Base-by-base conservation (phyloP, 2,797 vertebrate species). In the Smutsia temminckii region DNA sequence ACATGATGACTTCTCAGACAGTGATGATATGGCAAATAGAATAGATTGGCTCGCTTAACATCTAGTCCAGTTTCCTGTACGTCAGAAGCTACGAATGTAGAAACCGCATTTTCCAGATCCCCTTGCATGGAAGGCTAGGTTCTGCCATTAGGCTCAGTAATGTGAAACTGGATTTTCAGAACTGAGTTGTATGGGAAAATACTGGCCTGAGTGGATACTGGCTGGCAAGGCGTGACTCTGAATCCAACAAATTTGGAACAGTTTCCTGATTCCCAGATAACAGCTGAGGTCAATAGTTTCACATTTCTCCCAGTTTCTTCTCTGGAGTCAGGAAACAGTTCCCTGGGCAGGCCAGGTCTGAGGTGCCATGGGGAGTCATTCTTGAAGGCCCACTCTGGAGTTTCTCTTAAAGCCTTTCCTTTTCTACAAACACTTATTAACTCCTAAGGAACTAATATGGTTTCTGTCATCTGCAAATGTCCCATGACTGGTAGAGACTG, bases 351-450 rank as follows among this genome's bases (percentile, higher is more conserved):
- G 21, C 14, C 46, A 49, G 57, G 13, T 40, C 6, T 17, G 6
- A 40, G 34, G 5, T 37, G 3, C 0, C 37, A 0, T 17, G 14
- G 37, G 16, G 17, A 40, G 9, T 34, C 16, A 27, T 0, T n/a
- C 49, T 23, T 85, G 34, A 32, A 81, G n/a, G 11, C 2, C 3
- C 17, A 49, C 7, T 55, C 51, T 74, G 63, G 21, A 51, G 5
- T 34, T 59, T 29, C 7, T 71, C 27, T 57, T 68, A 1, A 42
- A 75, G 14, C 1, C 8, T 81, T 77, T n/a, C 12, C 37, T 3
- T 32, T 46, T 49, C 25, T 23, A 8, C 6, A 18, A 29, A 25
- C 42, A 72, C 7, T 25, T 57, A 29, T 23, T 66, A 29, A 57
- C 3, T 79, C 10, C 7, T 46, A 42, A 88, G 10, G 29, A 46